Percentiles rank a stretch among this genome's conserved stretches.
These are phyloP conservation scores for Myripristis murdjan DNA, from an alignment of 2,797 vertebrate species.

Conservation along the genomic window DNA sequence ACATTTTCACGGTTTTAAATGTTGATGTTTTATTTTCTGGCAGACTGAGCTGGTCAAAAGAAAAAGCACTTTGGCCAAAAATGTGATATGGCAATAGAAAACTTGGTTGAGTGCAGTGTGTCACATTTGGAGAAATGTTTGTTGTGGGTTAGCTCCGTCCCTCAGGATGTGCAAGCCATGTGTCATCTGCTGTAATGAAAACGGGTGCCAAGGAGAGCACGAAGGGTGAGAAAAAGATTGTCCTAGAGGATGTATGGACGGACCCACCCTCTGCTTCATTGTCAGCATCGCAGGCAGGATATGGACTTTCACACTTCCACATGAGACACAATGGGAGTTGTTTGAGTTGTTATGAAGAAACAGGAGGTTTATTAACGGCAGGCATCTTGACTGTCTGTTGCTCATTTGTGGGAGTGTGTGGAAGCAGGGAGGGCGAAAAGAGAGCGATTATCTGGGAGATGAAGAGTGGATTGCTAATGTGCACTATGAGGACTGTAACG, in stretches of 20 bases:
- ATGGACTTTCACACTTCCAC: slow-evolving; percentile 69
- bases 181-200: slow-evolving; percentile 31
- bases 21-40: too few species aligned
- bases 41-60: neutral
- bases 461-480: slow-evolving; percentile 8
- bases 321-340: slow-evolving; percentile 65
- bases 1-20: neutral
- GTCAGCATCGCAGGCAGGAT: slow-evolving; percentile 66
- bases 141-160: slow-evolving; percentile 3
- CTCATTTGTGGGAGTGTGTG: slow-evolving; percentile 2
- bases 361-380: slow-evolving; percentile 43
- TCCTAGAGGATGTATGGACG: slow-evolving; percentile 32
- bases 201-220: slow-evolving; percentile 24
- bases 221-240: slow-evolving; percentile 31
- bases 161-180: slow-evolving; percentile 25
- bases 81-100: neutral
- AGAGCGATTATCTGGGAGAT: neutral
- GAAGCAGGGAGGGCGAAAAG: neutral
- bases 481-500: neutral
- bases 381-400: slow-evolving; percentile 16
- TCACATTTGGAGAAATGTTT: slow-evolving; percentile 7
- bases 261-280: slow-evolving; percentile 63
- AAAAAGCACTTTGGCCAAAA: neutral
- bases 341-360: slow-evolving; percentile 58
- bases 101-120: neutral